Evolutionary conservation across 2,888 invertebrate genomes (phyloP).

Genomic region (Thera obeliscata): DNA sequence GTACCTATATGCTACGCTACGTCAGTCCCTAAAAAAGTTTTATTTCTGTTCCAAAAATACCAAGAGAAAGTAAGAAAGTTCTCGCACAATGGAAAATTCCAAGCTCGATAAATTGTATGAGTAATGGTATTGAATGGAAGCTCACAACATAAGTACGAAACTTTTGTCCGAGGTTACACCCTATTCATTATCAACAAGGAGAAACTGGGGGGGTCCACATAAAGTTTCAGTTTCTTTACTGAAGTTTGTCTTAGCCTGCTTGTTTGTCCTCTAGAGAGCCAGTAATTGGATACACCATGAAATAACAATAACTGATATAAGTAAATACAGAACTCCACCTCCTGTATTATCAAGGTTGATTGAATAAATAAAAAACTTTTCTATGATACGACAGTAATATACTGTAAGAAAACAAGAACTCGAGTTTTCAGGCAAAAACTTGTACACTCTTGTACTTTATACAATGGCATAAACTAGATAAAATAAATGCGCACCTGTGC

Average conservation of each 20-base stretch:
- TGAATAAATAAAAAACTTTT: too few relatives aligned
- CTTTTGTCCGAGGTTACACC: conserved; percentile 34
- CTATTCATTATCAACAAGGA: conserved; percentile 40
- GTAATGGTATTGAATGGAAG: conserved; percentile 15
- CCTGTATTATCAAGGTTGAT: too few relatives aligned
- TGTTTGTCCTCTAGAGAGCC: conserved; percentile 4
- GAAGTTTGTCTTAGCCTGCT: conserved; percentile 35
- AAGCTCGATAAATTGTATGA: conserved; percentile 18
- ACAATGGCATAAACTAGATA: neutral
- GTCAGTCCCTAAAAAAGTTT: too few relatives aligned
- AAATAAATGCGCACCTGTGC: neutral
- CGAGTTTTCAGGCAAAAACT: neutral
- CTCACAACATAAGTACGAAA: conserved; percentile 23
- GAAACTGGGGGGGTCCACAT: conserved; percentile 40
- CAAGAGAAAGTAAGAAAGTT: neutral
- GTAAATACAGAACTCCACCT: neutral
- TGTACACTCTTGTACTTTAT: neutral
- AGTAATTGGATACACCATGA: neutral
- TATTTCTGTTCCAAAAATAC: too few relatives aligned
- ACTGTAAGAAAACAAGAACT: neutral
- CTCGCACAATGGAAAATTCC: conserved; percentile 14
- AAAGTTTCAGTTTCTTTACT: conserved; percentile 43
- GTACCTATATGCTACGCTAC: too few relatives aligned
- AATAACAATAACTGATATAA: neutral
- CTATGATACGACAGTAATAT: neutral